Conservation (phyloP, 2,888 invertebrate species). For the Eupithecia inturbata region DNA sequence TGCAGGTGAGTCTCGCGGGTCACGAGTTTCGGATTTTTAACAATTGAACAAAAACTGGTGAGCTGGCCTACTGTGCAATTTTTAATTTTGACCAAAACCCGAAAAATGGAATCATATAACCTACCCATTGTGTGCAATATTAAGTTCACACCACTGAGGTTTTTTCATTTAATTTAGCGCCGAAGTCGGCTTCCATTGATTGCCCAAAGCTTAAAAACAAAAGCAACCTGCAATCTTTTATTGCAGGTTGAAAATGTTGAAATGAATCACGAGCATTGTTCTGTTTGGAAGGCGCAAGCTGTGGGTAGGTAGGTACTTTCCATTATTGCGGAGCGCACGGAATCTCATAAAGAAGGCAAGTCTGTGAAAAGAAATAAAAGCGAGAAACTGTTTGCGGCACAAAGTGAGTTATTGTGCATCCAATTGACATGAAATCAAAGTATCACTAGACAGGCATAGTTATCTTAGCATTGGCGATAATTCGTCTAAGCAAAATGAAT, state of each 20-base stretch:
- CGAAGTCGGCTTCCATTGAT: not conserved
- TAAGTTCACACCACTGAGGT: not conserved
- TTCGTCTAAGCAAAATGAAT: not conserved
- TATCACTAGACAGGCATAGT: not conserved
- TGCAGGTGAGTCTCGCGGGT: not conserved
- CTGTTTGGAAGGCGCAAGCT: not conserved
- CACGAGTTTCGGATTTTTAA: not conserved
- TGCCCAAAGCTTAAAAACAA: conserved; percentile 6
- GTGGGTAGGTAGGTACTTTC: not conserved
- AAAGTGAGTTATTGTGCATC: not conserved
- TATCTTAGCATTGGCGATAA: not conserved
- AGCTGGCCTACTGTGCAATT: not conserved
- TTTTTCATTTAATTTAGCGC: conserved; percentile 10
- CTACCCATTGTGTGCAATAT: not conserved
- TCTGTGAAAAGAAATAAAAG: conserved; percentile 2
- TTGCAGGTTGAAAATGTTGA: conserved; percentile 9
- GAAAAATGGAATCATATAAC: conserved; percentile 1
- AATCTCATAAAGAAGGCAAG: conserved; percentile 6
- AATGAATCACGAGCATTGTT: not conserved
- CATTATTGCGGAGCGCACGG: conserved; percentile 1
- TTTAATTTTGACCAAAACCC: not conserved
- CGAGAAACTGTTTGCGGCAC: not conserved
- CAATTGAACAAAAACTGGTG: not conserved
- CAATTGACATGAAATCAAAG: not conserved
- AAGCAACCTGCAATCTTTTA: conserved; percentile 10